Conservation (phyloP, 2,113 vertebrate species). For the Sterrhoptilus dennistouni region DNA sequence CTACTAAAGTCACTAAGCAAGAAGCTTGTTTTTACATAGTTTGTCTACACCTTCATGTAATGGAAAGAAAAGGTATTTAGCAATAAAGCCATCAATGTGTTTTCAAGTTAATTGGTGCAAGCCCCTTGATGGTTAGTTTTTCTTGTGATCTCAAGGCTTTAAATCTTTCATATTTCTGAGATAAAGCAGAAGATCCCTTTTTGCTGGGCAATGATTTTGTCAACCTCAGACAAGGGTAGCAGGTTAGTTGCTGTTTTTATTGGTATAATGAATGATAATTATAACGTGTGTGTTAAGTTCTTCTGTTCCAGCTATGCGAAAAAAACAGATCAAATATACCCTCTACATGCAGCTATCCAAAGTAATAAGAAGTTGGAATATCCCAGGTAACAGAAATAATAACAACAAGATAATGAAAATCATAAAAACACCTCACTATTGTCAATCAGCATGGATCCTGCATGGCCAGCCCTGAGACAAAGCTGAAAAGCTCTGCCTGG, state of each 20-base stretch:
- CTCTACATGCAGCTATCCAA: background rate
- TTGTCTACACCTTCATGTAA: background rate
- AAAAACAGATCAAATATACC: background rate
- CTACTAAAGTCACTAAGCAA: background rate
- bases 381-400: background rate
- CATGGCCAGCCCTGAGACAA: background rate
- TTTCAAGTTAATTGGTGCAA: background rate
- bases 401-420: background rate
- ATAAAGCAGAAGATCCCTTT: background rate
- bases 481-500: background rate
- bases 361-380: background rate
- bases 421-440: background rate
- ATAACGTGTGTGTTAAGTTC: background rate
- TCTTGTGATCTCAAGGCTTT: background rate
- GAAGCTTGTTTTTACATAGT: background rate
- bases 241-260: slow-evolving; percentile 50
- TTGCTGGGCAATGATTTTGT: background rate
- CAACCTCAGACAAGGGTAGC: slow-evolving; percentile 5
- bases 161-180: background rate
- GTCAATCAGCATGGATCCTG: background rate
- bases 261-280: background rate
- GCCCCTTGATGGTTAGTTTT: background rate
- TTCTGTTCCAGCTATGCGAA: background rate
- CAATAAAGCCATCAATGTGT: background rate
- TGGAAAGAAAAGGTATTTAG: background rate